phyloP scores from a whole-genome alignment of 2,888 invertebrate species.

The Torymus auratus region DNA sequence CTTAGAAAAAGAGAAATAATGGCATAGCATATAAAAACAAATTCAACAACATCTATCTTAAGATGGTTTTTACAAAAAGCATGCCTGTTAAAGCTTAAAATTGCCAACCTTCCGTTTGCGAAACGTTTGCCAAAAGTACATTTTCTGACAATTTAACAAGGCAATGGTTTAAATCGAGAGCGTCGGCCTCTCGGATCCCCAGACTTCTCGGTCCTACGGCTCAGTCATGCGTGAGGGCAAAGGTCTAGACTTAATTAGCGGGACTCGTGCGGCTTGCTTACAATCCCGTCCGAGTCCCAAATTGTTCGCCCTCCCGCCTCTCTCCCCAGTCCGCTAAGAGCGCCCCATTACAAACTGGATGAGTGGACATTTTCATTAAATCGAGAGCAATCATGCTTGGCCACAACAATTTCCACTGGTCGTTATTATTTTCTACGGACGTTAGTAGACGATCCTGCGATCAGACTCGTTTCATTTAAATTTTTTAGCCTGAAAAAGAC shows the following conservation, averaged over 20 bases:
- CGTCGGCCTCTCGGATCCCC: neutral
- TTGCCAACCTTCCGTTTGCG: too few relatives aligned
- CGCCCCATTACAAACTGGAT: too few relatives aligned
- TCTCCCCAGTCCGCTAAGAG: neutral
- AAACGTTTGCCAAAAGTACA: too few relatives aligned
- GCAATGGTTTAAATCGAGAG: neutral
- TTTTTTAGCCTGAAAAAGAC: too few relatives aligned
- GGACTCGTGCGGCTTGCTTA: conserved; percentile 55
- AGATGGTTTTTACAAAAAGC: too few relatives aligned
- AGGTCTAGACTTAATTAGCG: conserved; percentile 66
- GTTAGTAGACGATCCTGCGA: neutral
- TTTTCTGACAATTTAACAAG: neutral
- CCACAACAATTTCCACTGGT: too few relatives aligned
- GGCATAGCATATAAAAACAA: too few relatives aligned
- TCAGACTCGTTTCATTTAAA: neutral
- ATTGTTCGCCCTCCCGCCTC: neutral
- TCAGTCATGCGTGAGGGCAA: conserved; percentile 24
- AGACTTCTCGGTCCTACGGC: neutral
- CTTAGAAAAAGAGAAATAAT: too few relatives aligned
- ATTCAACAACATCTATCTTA: too few relatives aligned
- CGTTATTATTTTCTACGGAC: neutral
- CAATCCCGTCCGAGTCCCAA: conserved; percentile 19
- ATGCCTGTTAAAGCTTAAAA: too few relatives aligned
- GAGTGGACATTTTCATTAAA: too few relatives aligned
- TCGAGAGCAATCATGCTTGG: too few relatives aligned